phyloP scores from a whole-genome alignment of 2,113 vertebrate genomes.

The Ariopsis seemanni region DNA sequence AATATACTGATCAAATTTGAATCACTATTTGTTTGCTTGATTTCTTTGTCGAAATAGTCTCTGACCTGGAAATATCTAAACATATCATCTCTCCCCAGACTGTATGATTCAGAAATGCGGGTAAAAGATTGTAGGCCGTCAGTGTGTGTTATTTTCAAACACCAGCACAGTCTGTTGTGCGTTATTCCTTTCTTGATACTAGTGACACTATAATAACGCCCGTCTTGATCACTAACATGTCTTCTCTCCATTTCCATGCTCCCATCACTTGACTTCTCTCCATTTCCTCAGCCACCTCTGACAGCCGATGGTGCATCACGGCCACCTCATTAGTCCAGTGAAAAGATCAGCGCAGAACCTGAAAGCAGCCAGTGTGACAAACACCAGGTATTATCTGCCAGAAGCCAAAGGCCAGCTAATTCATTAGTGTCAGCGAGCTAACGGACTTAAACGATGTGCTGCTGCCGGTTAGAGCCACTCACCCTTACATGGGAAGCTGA shows the following conservation, averaged over 20 bases:
- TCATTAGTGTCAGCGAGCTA: conserved; percentile 50
- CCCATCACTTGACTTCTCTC: neutral
- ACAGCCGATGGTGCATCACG: neutral
- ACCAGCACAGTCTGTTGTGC: neutral
- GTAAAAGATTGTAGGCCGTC: too few relatives aligned
- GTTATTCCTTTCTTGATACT: neutral
- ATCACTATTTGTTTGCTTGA: too few relatives aligned
- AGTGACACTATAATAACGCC: neutral
- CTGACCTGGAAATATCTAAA: too few relatives aligned
- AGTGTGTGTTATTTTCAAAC: neutral
- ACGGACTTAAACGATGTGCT: conserved; percentile 15
- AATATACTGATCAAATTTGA: too few relatives aligned
- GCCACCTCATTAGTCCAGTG: conserved; percentile 42
- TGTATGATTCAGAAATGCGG: too few relatives aligned
- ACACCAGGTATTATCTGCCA: conserved; percentile 43
- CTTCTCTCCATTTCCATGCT: neutral
- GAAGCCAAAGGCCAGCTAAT: conserved; percentile 50
- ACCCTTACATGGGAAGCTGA: neutral
- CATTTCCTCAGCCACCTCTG: neutral
- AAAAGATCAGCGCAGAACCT: conserved; percentile 38
- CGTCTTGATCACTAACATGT: neutral
- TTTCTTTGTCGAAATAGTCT: too few relatives aligned
- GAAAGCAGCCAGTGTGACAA: conserved; percentile 45
- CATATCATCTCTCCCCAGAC: too few relatives aligned
- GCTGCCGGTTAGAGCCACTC: neutral